Evolutionary conservation across 2,888 invertebrate species (phyloP), one percentile per base, ranked within the genome.

Genomic region (Anagyrus pseudococci): DNA sequence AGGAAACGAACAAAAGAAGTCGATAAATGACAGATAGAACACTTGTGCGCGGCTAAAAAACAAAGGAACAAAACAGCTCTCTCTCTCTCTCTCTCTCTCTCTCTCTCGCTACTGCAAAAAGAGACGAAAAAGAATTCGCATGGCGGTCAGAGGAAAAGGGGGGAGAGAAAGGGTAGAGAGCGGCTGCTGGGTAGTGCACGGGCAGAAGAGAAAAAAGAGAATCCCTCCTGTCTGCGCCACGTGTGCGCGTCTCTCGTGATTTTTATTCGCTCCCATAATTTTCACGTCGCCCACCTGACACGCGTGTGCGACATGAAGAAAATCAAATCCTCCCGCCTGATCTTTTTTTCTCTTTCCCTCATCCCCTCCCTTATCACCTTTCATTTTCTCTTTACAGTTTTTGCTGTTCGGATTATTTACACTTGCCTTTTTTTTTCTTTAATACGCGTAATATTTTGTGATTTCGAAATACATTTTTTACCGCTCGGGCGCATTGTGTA

Each of bases 231-330:
- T 41, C 43, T 19, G 54, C 7, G 48, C 13, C 63, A 63, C 54
- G 46, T 58, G 58, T 49, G 41, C 54, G 58, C 46, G 19, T 55
- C 40, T 26, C 55, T 44, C 50, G 54, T 57, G 60, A 59, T 46
- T 64, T 58, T 64, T 64, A 50, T 59, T 59, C 64, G n/a, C 17
- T 13, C 46, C 48, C 44, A 49, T 58, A 64, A 55, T 53, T 64
- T 59, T 52, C 56, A 48, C 55, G 52, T 47, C 44, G 13, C 52
- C 33, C 52, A 52, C 50, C 52, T 26, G 37, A n/a, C 37, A 57
- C 52, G 52, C 25, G 19, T 10, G 26, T n/a, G 33, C 46, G 22
- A 20, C 41, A n/a, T 15, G 19, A 26, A 55, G 47, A 48, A 58
- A 60, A 60, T 64, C 37, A 64, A 57, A n/a, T 46, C 25, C 22